Base-by-base conservation (phyloP, 2,113 vertebrate genomes). In the Eulacestoma nigropectus region DNA sequence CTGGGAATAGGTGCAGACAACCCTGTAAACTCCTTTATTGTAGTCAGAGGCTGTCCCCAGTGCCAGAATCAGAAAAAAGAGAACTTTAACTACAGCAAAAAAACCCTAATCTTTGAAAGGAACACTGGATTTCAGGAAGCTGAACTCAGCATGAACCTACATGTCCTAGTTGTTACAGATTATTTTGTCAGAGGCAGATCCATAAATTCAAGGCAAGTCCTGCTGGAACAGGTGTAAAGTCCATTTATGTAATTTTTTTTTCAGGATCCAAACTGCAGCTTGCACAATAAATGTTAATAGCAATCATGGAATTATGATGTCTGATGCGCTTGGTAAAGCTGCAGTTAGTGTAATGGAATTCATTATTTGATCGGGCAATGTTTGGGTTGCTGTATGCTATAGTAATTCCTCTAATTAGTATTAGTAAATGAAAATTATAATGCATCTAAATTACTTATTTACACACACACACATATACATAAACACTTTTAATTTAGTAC, bases 351-450 rank as follows among this genome's bases (percentile, higher is more conserved):
- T 62, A 93, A 93, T 10, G 85, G 44, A 91, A 92, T 56, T 70
- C 21, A 87, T 90, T 91, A 96, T 75, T 92, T 87, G 81, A 68
- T 91, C 74, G 80, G 41, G 77, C 87, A 92, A 20, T 87, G 30
- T 84, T 86, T 93, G 70, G 72, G 59, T 65, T 72, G 70, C 67
- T 94, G 55, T 85, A 76, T 1, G 7, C 65, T 72, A 37, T 6
- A 76, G 41, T 65, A 95, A 93, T 77, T 94, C 46, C 55, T 91
- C 33, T 91, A 92, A 91, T 89, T 59, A 94, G 55, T 46, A 89
- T 69, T 41, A 89, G 67, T 57, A 87, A 91, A 87, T 91, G 42
- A 60, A 90, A 42, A 73, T 62, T 59, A 67, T 59, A 91, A 94
- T 63, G 87, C 39, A 74, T 76, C 39, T 39, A 91, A 93, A 89